A percentile compares a stretch with the other conserved stretches of the same genome.
phyloP scores from a whole-genome alignment of 2,113 vertebrate species.

The Onychorhynchus coronatus region DNA sequence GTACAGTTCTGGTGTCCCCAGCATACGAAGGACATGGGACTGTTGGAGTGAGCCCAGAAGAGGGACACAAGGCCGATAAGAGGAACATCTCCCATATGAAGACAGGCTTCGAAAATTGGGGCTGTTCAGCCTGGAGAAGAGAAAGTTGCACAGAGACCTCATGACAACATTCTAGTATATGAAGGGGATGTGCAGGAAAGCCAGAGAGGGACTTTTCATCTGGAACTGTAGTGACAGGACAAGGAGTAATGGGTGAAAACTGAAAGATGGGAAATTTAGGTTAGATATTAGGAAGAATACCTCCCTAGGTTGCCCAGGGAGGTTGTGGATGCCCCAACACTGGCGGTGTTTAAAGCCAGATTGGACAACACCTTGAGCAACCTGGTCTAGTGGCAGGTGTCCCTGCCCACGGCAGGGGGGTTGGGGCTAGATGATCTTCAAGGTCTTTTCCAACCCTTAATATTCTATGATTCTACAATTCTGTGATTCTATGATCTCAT shows the following conservation, averaged over 20 bases:
- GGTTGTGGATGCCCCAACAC: background rate
- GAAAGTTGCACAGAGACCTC: background rate
- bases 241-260: background rate
- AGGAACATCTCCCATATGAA: background rate
- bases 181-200: background rate
- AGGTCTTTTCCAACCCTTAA: background rate
- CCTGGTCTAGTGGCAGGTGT: rapidly evolving
- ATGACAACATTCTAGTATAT: background rate
- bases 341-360: rapidly evolving
- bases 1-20: background rate
- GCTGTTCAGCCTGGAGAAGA: background rate
- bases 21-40: background rate
- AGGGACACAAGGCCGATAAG: background rate
- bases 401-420: background rate
- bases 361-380: background rate
- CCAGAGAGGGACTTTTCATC: background rate
- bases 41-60: background rate
- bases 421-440: background rate
- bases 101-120: background rate
- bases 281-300: background rate
- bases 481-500: background rate
- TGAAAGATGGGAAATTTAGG: background rate
- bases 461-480: background rate
- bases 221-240: background rate
- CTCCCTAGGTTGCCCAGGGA: background rate